Percentiles rank a stretch among this genome's conserved stretches.
These are phyloP conservation scores for Strigamia maritima DNA, from an alignment of 2,888 invertebrate species.

Conservation along the genomic window DNA sequence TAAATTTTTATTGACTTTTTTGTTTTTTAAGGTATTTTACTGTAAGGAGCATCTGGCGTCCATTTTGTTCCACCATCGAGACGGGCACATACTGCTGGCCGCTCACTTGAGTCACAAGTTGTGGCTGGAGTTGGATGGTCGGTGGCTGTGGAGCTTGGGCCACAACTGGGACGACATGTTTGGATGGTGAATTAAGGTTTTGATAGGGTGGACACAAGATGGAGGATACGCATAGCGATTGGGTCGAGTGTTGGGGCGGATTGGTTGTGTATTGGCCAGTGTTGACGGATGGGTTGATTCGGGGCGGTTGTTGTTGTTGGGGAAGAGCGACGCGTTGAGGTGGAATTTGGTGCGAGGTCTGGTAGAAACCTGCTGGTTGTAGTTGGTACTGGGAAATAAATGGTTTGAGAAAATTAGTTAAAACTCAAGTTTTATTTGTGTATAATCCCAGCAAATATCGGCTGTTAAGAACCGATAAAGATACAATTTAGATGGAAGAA, in stretches of 20 bases:
- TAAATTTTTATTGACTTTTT: neutral
- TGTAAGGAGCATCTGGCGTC: slow-evolving; percentile 73
- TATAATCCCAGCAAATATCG: too few relatives aligned
- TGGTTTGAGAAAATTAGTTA: too few relatives aligned
- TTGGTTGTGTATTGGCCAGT: slow-evolving; percentile 56
- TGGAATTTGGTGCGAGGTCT: slow-evolving; percentile 48
- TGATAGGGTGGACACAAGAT: slow-evolving; percentile 85
- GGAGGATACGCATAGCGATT: slow-evolving; percentile 85
- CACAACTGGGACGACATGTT: slow-evolving; percentile 62
- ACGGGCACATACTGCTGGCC: slow-evolving; percentile 85
- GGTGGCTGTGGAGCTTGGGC: slow-evolving; percentile 62
- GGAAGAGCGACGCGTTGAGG: slow-evolving; percentile 44
- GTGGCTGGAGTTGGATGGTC: slow-evolving; percentile 71
- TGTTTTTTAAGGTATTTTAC: slow-evolving; percentile 52
- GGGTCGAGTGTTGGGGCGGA: slow-evolving; percentile 65
- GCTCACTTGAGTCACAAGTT: slow-evolving; percentile 61
- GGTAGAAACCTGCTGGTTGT: slow-evolving; percentile 57
- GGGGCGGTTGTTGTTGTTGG: slow-evolving; percentile 43
- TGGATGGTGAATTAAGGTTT: slow-evolving; percentile 68
- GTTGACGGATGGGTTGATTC: slow-evolving; percentile 47
- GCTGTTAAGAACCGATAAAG: too few relatives aligned
- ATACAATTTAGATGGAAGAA: too few relatives aligned
- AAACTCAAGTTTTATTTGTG: too few relatives aligned
- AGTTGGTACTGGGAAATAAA: slow-evolving; percentile 67
- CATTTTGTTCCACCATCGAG: slow-evolving; percentile 84